Base-by-base conservation (phyloP, 1,140 invertebrate genomes). In the Trigoniulus corallinus region DNA sequence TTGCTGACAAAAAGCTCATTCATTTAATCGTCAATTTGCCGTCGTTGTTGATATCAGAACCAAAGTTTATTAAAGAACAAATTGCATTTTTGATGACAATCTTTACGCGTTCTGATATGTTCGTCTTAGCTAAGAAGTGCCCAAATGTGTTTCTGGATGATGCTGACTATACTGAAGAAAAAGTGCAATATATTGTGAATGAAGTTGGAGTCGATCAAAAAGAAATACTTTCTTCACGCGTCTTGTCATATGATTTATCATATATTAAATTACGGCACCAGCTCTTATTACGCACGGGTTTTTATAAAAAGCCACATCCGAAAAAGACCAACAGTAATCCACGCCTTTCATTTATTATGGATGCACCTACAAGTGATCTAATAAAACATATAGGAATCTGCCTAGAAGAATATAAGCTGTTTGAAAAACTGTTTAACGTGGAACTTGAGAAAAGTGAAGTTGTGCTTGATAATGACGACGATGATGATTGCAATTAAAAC, bases 371-470 rank as follows among this genome's bases (percentile, higher is more conserved):
- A 10, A 29, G 24, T 34, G 4, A 34, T 10, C 24, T 48, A 34
- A 29, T 24, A 39, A 48, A 34, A 48, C 12, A 23, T 34, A 24
- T 24, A 10, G 24, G 22, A 48, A 29, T 48, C 3, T 7, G 3
- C 10, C 22, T 29, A 22, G 47, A 48, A 37, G 47, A 48, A 22
- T 48, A 34, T 48, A 13, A 15, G 4, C 4, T 48, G 4, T 48
- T 48, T 24, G 7, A 24, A 4, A 29, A 24, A 18, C 4, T 48
- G 34, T 12, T 39, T 20, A 7, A 48, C 3, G 27, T 34, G n/a
- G 37, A 4, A 21, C 10, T 48, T 39, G 20, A 39, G 13, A 29
- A 29, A n/a, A 10, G 4, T 7, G 7, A 4, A 24, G n/a, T 18
- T 37, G n/a, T 18, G 3, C 12, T 23, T 29, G 4, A 3, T 10